Base-by-base conservation (phyloP, 2,888 invertebrate species). In the Idaea dimidiata region DNA sequence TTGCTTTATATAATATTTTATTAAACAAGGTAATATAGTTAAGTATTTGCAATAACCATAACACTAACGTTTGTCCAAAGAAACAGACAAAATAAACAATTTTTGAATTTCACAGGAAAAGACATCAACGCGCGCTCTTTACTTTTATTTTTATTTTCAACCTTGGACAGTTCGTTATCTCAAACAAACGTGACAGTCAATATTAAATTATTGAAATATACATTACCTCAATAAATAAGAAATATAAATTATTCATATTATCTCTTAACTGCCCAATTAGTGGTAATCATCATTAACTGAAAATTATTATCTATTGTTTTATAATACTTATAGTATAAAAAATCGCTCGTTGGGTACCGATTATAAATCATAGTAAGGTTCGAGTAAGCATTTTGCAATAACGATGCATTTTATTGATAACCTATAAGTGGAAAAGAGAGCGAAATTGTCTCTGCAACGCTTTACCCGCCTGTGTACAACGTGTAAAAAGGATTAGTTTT, bases 51-150 rank as follows among this genome's bases (percentile, higher is more conserved):
- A 43, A 43, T 10, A 33, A 7, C 14, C 14, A 33, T 14, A 14
- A 14, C 14, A 14, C 43, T 43, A 7, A 43, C 14, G 14, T 10
- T 10, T 43, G 43, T 43, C 43, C 43, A 43, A 43, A 43, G 2
- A 14, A 14, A 8, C 43, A 43, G 6, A 43, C 43, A 43, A 43
- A 43, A 43, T 10, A 16, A 57, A 18, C 1, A 17, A 17, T 10
- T 5, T 57, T 17, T n/a, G 8, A 17, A n/a, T 58, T 55, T 58
- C 10, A 18, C 16, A 55, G 57, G 55, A 69, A 69, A 67, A 67
- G 64, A 69, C 53, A 62, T 68, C 62, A 70, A 66, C 70, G 70
- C 65, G 64, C 57, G 59, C 57, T 16, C 3, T 43, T 16, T 16
- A 43, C 33, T 58, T 16, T 54, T 33, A 54, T 62, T 54, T 33